Conservation (phyloP, 2,113 vertebrate genomes). For the Stictonetta naevosa region DNA sequence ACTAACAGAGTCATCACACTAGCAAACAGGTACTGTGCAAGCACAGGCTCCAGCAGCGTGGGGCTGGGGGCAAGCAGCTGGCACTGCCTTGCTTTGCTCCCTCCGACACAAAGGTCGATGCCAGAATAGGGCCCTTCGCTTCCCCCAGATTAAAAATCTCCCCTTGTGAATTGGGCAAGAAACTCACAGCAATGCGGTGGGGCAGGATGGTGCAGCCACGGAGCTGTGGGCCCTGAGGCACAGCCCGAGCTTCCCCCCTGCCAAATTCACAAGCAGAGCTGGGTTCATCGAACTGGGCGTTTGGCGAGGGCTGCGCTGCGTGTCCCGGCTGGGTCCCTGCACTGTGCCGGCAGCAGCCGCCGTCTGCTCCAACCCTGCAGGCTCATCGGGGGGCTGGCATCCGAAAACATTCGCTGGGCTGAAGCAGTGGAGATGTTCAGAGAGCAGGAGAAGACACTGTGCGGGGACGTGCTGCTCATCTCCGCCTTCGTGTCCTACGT, state of each 20-base stretch:
- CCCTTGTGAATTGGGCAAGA: fast-evolving
- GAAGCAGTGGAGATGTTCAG: conserved; percentile 70
- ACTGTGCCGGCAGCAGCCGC: neutral
- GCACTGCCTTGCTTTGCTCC: neutral
- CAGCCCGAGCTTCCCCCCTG: too few relatives aligned
- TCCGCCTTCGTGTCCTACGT: conserved; percentile 80
- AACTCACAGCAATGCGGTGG: neutral
- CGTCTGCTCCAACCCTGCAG: neutral
- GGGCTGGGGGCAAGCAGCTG: neutral
- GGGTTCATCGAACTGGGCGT: neutral
- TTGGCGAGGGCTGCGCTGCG: neutral
- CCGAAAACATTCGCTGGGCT: conserved; percentile 80
- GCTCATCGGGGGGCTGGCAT: conserved; percentile 76
- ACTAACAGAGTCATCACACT: conserved; percentile 77
- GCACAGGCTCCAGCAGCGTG: fast-evolving
- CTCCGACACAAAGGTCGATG: fast-evolving
- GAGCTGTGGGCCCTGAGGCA: fast-evolving
- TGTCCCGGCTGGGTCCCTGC: fast-evolving
- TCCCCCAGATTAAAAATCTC: neutral
- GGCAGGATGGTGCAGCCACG: fast-evolving
- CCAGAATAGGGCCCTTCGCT: neutral
- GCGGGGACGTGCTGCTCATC: conserved; percentile 76
- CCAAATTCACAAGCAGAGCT: too few relatives aligned
- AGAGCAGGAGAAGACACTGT: conserved; percentile 70
- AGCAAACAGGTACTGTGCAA: conserved; percentile 75